A percentile compares a stretch with the other conserved stretches of the same genome.
These are phyloP conservation scores for Teleogryllus oceanicus DNA, from an alignment of 2,888 invertebrate genomes.

Conservation along the genomic window DNA sequence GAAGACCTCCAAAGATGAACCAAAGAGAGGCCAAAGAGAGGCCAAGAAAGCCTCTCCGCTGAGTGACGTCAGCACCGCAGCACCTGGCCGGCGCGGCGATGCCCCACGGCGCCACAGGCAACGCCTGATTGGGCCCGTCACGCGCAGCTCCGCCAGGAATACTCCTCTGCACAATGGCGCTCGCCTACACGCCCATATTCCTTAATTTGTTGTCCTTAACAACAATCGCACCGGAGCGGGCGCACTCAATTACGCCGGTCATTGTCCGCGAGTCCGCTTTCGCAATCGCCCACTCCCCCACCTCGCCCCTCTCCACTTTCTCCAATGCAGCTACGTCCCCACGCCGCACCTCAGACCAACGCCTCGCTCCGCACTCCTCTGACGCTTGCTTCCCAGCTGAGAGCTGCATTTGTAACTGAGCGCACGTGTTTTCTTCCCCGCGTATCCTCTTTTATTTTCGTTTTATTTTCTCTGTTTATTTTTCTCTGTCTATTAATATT, in stretches of 20 bases:
- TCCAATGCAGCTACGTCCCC: background rate
- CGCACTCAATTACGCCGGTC: background rate
- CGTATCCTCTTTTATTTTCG: too few species aligned
- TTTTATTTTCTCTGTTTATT: background rate
- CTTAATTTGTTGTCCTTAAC: slow-evolving; percentile 18
- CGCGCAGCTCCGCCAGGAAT: slow-evolving; percentile 3
- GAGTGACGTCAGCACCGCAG: too few species aligned
- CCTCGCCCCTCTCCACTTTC: background rate
- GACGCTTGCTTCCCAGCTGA: too few species aligned
- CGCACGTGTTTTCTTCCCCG: too few species aligned
- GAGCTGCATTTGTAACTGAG: too few species aligned
- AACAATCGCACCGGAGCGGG: background rate
- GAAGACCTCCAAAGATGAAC: too few species aligned
- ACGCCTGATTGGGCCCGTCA: background rate
- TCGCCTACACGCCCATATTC: background rate
- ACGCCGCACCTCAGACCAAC: background rate
- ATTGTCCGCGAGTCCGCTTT: background rate
- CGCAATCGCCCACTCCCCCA: background rate
- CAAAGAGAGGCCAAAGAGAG: too few species aligned
- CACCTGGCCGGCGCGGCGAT: background rate
- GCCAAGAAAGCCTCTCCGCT: too few species aligned
- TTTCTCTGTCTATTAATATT: too few species aligned
- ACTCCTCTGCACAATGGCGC: background rate
- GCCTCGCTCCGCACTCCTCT: too few species aligned
- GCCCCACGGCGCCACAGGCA: background rate